These are phyloP conservation scores for Chrysina gloriosa DNA, from an alignment of 2,888 invertebrate species.

Conservation along the genomic window DNA sequence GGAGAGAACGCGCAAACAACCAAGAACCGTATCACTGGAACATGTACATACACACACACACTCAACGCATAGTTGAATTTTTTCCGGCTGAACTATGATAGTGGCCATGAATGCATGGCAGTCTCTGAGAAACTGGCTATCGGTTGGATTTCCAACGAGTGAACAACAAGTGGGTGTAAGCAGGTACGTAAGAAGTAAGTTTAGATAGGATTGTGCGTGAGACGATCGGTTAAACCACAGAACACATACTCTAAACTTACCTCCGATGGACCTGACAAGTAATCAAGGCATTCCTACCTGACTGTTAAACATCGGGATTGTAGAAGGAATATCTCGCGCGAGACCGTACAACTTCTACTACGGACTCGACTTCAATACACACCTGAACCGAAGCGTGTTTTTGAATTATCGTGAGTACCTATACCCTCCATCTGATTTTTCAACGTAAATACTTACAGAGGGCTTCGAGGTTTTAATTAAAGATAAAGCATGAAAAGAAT, in stretches of 20 bases:
- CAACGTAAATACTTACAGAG: background rate
- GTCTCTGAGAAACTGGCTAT: conserved; percentile 48
- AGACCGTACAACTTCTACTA: conserved; percentile 14
- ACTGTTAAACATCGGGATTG: conserved; percentile 34
- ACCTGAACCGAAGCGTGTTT: conserved; percentile 1
- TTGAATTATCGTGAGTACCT: background rate
- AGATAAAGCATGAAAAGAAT: too few relatives aligned
- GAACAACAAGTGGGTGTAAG: conserved; percentile 52
- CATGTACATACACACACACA: background rate
- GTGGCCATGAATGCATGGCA: conserved; percentile 48
- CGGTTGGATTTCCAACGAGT: conserved; percentile 49
- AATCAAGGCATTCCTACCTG: conserved; percentile 58
- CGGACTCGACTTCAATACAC: background rate
- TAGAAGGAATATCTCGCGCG: conserved; percentile 25
- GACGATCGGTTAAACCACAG: conserved; percentile 19
- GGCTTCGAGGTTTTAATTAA: too few relatives aligned
- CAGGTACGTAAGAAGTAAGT: conserved; percentile 52
- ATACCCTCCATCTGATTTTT: background rate
- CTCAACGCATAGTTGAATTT: conserved; percentile 3
- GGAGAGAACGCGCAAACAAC: background rate
- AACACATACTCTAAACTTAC: conserved; percentile 53
- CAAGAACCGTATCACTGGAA: background rate
- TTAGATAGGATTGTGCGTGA: conserved; percentile 42
- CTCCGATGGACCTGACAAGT: conserved; percentile 57
- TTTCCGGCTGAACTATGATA: conserved; percentile 17